Percentiles rank a stretch among this genome's conserved stretches.
Conservation (phyloP, 2,888 invertebrate genomes). For the Oxystoma pomonae region DNA sequence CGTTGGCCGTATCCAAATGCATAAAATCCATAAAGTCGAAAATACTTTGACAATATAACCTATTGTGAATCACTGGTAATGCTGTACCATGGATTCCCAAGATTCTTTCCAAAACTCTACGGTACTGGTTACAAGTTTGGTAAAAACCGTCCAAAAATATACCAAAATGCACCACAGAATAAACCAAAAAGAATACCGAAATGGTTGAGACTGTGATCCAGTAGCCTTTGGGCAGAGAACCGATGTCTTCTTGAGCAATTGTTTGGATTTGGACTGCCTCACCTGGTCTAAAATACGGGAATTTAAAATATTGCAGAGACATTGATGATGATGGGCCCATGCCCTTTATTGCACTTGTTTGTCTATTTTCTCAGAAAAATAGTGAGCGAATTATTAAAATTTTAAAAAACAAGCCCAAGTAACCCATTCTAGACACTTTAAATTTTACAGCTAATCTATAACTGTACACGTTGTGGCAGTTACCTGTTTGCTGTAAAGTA, state of each 20-base stretch:
- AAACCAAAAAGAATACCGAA: constrained; percentile 59
- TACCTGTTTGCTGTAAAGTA: too few species aligned
- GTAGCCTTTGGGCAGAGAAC: constrained; percentile 57
- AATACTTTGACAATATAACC: constrained; percentile 68
- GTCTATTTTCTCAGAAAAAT: not conserved
- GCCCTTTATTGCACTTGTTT: not conserved
- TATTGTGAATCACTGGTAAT: constrained; percentile 57
- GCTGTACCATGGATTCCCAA: constrained; percentile 55
- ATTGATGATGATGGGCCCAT: not conserved
- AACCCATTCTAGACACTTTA: too few species aligned
- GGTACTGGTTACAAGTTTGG: constrained; percentile 72
- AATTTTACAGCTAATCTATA: too few species aligned
- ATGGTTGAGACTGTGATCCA: constrained; percentile 67
- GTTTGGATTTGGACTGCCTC: constrained; percentile 64
- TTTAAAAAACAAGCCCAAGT: not conserved
- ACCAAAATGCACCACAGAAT: constrained; percentile 64
- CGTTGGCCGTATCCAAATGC: constrained; percentile 61
- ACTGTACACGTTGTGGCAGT: too few species aligned
- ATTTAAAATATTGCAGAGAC: not conserved
- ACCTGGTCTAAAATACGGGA: constrained; percentile 55
- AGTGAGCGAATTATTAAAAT: constrained; percentile 4
- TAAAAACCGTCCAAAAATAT: constrained; percentile 70
- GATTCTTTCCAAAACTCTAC: constrained; percentile 60
- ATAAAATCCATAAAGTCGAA: constrained; percentile 83
- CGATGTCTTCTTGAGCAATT: constrained; percentile 55